Evolutionary conservation across 2,888 invertebrate genomes (phyloP), one percentile per base, ranked within the genome.

Genomic region (Capitulum mitella): DNA sequence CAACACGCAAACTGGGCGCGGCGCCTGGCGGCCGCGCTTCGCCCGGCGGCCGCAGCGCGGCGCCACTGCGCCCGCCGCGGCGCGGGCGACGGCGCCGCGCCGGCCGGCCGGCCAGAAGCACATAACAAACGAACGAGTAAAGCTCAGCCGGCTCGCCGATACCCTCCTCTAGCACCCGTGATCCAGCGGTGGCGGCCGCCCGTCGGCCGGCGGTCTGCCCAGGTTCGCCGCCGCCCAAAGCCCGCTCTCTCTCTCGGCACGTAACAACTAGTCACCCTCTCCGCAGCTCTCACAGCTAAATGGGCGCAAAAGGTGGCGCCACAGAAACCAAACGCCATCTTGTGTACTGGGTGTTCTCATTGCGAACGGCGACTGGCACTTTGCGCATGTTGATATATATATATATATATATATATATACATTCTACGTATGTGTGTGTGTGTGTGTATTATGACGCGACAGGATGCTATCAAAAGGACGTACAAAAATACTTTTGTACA

Each of bases 401-500:
- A n/a, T n/a, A n/a, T n/a, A n/a, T n/a, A n/a, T 64, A 19, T 61
- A 12, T 32, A 64, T 34, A 34, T 58, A 29, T 58, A 29, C n/a
- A 54, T 54, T 16, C 5, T 54, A 29, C 29, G 29, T n/a, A 61
- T 32, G 32, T 61, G 32, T 32, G 61, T 58, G n/a, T n/a, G 29
- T 58, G 5, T 16, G 51, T 58, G 58, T 22, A 29, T 58, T 58
- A 58, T 58, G 58, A 58, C n/a, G 58, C 10, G 58, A n/a, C 29
- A 29, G 58, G 58, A 58, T n/a, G n/a, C 70, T 70, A 70, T 70
- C 70, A 70, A 70, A 70, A 70, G 14, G 6, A 14, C 37, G 37
- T 70, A 70, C 22, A 70, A 70, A 70, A 70, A 70, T 70, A 70
- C 58, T 3, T 70, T 70, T 70, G 70, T 70, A 70, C 70, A 70